Evolutionary conservation across 2,888 invertebrate genomes (phyloP).

Genomic region (Drosophila multiciliata): DNA sequence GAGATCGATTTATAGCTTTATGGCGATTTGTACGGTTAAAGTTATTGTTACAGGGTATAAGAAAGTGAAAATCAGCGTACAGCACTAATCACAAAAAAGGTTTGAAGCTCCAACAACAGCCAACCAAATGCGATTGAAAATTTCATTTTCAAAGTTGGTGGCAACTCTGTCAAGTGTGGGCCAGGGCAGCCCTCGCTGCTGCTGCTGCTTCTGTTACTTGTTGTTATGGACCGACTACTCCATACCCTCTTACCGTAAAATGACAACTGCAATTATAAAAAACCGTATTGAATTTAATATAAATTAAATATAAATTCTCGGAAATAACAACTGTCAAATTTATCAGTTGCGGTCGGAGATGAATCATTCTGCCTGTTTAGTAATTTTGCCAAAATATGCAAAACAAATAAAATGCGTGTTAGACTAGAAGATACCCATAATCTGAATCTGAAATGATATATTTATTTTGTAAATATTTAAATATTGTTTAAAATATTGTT

Average conservation of each 20-base stretch:
- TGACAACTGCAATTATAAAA: not conserved
- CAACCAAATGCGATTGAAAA: conserved; percentile 2
- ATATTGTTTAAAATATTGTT: not conserved
- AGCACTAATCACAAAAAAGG: conserved; percentile 4
- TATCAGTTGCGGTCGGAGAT: not conserved
- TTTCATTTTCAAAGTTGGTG: not conserved
- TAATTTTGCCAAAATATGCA: not conserved
- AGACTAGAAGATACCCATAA: not conserved
- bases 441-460: not conserved
- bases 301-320: too few species aligned
- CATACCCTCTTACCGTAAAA: not conserved
- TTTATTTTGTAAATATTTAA: not conserved
- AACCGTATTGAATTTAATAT: not conserved
- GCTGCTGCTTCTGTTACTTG: not conserved
- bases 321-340: too few species aligned
- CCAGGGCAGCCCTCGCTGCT: conserved; percentile 3
- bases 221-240: not conserved
- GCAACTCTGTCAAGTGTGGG: not conserved
- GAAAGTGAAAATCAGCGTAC: conserved; percentile 17
- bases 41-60: not conserved
- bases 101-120: conserved; percentile 10
- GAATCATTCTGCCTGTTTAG: not conserved
- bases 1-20: too few species aligned
- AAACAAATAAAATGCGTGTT: not conserved
- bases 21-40: too few species aligned